Percentiles rank a stretch among this genome's conserved stretches.
phyloP scores from a whole-genome alignment of 2,113 vertebrate genomes.

The Lanius ludovicianus region DNA sequence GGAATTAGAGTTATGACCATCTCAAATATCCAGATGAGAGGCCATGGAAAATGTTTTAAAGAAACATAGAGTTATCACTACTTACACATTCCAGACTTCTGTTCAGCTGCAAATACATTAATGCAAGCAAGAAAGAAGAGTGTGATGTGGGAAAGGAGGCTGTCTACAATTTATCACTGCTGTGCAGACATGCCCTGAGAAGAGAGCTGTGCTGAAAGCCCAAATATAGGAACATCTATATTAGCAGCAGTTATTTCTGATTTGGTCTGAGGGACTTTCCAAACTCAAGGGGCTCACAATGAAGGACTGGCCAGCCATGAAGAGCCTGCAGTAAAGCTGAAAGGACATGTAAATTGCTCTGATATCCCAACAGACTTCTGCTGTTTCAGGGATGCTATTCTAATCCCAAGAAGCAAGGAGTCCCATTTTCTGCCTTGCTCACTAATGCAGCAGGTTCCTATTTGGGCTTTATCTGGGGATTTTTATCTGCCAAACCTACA shows the following conservation, averaged over 20 bases:
- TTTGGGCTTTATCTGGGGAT: not conserved
- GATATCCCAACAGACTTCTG: slow-evolving; percentile 37
- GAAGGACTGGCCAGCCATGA: slow-evolving; percentile 60
- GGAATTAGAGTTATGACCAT: slow-evolving; percentile 56
- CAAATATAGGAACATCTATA: slow-evolving; percentile 65
- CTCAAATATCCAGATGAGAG: slow-evolving; percentile 59
- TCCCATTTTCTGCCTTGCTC: slow-evolving; percentile 19
- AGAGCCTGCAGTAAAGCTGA: slow-evolving; percentile 58
- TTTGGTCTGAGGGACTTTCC: slow-evolving; percentile 60
- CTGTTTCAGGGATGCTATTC: slow-evolving; percentile 54
- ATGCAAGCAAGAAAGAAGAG: slow-evolving; percentile 58
- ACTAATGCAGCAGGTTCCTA: not conserved
- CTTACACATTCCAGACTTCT: slow-evolving; percentile 64
- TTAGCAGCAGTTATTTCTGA: slow-evolving; percentile 61
- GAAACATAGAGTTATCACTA: slow-evolving; percentile 58
- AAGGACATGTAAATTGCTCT: slow-evolving; percentile 63
- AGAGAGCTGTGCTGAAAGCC: slow-evolving; percentile 50
- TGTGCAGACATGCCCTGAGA: slow-evolving; percentile 64
- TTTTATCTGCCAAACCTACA: slow-evolving; percentile 12
- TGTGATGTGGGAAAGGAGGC: slow-evolving; percentile 58
- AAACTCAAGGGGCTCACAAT: slow-evolving; percentile 55
- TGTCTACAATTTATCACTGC: slow-evolving; percentile 65
- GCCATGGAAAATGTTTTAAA: slow-evolving; percentile 50
- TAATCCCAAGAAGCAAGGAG: slow-evolving; percentile 41
- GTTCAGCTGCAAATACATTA: slow-evolving; percentile 64